Conservation (phyloP, 1,140 invertebrate species). For the Sarcophaga bullata region DNA sequence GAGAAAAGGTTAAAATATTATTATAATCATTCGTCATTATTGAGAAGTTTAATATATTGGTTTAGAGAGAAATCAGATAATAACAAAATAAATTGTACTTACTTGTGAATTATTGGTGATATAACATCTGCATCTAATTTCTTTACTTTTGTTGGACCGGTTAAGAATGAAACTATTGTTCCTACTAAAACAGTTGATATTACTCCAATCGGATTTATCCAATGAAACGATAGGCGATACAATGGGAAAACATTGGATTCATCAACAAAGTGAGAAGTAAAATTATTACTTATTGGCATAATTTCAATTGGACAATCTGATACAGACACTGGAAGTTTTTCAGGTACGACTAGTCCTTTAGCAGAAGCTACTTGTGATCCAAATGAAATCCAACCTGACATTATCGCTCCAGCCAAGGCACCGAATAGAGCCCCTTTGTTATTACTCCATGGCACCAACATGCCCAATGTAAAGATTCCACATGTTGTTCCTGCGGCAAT, state of each 20-base stretch:
- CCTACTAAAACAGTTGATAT: slow-evolving; percentile 74
- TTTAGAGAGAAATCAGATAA: background rate
- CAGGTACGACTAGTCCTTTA: slow-evolving; percentile 63
- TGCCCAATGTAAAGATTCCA: slow-evolving; percentile 86
- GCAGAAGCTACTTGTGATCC: slow-evolving; percentile 68
- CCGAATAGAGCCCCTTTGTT: slow-evolving; percentile 72
- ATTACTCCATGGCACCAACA: slow-evolving; percentile 86
- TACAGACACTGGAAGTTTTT: slow-evolving; percentile 65
- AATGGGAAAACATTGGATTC: slow-evolving; percentile 73
- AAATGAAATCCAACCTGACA: slow-evolving; percentile 70
- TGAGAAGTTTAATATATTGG: slow-evolving; percentile 1
- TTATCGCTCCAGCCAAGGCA: slow-evolving; percentile 69
- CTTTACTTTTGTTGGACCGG: slow-evolving; percentile 71
- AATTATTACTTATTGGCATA: slow-evolving; percentile 43
- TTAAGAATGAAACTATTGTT: slow-evolving; percentile 74
- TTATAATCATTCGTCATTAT: too few species aligned
- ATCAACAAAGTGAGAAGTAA: slow-evolving; percentile 56
- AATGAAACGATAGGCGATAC: slow-evolving; percentile 78
- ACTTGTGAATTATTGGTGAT: slow-evolving; percentile 71
- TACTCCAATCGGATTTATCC: slow-evolving; percentile 79
- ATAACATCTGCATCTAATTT: slow-evolving; percentile 72
- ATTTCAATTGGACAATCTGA: slow-evolving; percentile 54
- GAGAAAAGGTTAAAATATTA: background rate
- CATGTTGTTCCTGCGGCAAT: slow-evolving; percentile 86
- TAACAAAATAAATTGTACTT: slow-evolving; percentile 34